Percentiles rank a stretch among this genome's conserved stretches.
phyloP scores from a whole-genome alignment of 2,888 invertebrate species.

The Linnaemya vulpina region DNA sequence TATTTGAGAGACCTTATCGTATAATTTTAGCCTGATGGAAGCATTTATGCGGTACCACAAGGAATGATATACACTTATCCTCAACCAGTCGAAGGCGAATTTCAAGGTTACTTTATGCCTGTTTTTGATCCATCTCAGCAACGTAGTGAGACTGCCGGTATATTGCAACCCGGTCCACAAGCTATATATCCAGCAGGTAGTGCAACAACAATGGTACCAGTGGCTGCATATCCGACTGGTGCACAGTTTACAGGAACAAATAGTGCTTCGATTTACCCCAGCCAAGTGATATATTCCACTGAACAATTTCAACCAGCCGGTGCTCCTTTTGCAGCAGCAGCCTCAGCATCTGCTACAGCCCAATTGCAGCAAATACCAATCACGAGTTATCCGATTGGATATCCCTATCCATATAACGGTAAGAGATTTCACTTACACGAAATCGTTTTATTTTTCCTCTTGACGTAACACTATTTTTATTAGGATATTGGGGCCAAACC shows the following conservation, averaged over 20 bases:
- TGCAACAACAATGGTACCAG: conserved; percentile 80
- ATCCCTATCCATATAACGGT: conserved; percentile 83
- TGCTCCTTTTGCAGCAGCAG: conserved; percentile 76
- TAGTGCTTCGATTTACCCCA: conserved; percentile 81
- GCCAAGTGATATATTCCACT: conserved; percentile 82
- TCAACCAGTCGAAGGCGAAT: conserved; percentile 81
- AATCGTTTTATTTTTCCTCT: not conserved
- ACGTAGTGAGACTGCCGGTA: conserved; percentile 78
- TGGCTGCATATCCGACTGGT: conserved; percentile 80
- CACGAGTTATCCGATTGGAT: conserved; percentile 82
- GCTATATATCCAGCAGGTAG: conserved; percentile 81
- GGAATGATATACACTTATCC: conserved; percentile 83
- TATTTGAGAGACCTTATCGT: conserved; percentile 79
- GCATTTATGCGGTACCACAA: conserved; percentile 83
- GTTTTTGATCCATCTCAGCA: conserved; percentile 81
- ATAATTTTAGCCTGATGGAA: conserved; percentile 82
- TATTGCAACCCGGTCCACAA: conserved; percentile 80
- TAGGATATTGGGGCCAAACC: conserved; percentile 81
- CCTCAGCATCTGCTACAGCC: conserved; percentile 76
- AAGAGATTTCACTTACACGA: not conserved
- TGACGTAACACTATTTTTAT: too few relatives aligned
- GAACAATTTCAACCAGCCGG: conserved; percentile 80
- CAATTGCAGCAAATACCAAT: conserved; percentile 82
- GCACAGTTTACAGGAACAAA: conserved; percentile 80
- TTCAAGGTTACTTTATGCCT: conserved; percentile 83